phyloP scores from a whole-genome alignment of 2,113 vertebrate species.

The Podarcis cretensis region DNA sequence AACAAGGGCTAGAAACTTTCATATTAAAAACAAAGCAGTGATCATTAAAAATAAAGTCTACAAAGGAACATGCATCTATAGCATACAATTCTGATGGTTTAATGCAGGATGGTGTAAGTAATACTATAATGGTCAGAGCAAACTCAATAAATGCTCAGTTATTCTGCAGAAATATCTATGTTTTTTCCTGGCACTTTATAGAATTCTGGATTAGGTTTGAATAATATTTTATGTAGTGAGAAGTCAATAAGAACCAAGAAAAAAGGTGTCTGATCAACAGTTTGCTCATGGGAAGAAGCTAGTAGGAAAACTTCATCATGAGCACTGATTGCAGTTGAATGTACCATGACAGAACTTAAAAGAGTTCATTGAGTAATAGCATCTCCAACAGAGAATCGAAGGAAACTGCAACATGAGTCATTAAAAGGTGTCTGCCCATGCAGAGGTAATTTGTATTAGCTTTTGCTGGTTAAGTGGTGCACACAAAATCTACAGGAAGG shows the following conservation, averaged over 20 bases:
- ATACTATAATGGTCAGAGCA: neutral
- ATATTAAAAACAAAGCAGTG: neutral
- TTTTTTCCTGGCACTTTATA: neutral
- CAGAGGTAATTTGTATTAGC: neutral
- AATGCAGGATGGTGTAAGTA: neutral
- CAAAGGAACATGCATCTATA: neutral
- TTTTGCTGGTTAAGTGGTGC: neutral
- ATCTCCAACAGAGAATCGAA: neutral
- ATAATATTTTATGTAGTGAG: neutral
- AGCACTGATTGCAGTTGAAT: neutral
- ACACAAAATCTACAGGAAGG: neutral
- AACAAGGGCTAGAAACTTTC: neutral
- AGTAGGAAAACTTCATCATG: neutral
- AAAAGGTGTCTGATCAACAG: neutral
- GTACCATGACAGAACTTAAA: neutral
- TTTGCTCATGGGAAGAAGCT: neutral
- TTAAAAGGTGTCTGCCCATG: neutral
- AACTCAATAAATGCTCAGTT: neutral
- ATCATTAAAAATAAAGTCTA: neutral
- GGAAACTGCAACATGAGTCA: neutral
- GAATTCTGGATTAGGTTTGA: neutral
- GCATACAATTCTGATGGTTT: neutral
- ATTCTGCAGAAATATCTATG: neutral
- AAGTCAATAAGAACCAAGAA: neutral
- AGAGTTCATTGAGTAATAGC: neutral